Evolutionary conservation across 2,797 vertebrate genomes (phyloP), one percentile per base, ranked within the genome.

Genomic region (Ptychadena robeensis): DNA sequence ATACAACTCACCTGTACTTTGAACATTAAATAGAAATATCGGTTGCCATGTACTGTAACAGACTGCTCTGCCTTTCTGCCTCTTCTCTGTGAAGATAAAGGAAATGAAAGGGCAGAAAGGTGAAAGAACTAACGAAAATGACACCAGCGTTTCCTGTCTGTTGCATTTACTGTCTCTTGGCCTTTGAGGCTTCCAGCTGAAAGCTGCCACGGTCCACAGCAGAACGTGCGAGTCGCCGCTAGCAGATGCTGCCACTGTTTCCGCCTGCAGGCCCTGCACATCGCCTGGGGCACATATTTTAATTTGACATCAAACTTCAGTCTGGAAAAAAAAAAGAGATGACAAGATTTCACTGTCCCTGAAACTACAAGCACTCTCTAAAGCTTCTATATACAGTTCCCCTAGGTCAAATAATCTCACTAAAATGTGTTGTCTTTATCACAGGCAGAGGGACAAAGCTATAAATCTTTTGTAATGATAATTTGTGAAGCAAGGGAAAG

Each of bases 251-350:
- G 92, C 87, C 89, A 88, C 90, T 89, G 87, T 93, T 92, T 89
- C 79, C 93, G 94, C 91, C 89, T 82, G 88, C 86, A 91, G 91
- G 91, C 95, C 95, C 96, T 89, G 93, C 93, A 95, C 96, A 91
- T 91, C 94, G 94, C 94, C 95, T 80, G 89, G 91, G 96, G 96
- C 96, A 92, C 95, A 92, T 90, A 86, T 94, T 95, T 93, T 90
- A 93, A 94, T 95, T 93, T 89, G 88, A 91, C 93, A 92, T 93
- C 89, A 91, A 82, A 82, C 89, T 93, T 90, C 92, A 92, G 85
- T 83, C 86, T 89, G 89, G 88, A 91, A 89, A 82, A 88, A 90
- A 85, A 89, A 88, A 90, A 84, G 88, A 37, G 25, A 0, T 9
- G 91, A 92, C 90, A 91, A 90, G 89, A 90, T 87, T 91, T 89